Evolutionary conservation across 2,113 vertebrate genomes (phyloP).

Genomic region (Cisticola juncidis): DNA sequence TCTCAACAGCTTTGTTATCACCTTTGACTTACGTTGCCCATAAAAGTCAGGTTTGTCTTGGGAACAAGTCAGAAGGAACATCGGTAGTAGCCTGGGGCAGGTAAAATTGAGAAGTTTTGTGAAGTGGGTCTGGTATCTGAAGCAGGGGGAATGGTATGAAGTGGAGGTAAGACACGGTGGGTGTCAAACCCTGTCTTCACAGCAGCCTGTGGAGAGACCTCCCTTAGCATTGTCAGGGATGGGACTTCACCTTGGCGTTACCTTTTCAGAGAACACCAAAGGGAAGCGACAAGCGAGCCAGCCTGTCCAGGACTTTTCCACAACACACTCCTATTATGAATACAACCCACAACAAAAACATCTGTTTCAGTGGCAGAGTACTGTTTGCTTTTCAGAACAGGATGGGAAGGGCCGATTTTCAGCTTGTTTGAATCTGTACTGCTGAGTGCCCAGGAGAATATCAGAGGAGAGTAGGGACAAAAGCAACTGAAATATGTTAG

Average conservation of each 20-base stretch:
- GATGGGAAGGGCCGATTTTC: neutral
- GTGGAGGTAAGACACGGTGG: neutral
- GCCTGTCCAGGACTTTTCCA: neutral
- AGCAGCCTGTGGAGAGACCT: neutral
- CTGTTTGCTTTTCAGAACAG: neutral
- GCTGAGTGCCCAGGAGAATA: neutral
- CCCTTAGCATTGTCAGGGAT: rapidly evolving
- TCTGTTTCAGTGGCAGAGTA: neutral
- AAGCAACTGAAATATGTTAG: neutral
- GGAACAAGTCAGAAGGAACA: neutral
- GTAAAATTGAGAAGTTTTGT: neutral
- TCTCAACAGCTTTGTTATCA: neutral
- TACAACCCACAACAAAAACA: neutral
- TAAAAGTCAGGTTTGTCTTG: neutral
- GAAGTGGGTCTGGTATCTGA: neutral
- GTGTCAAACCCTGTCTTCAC: neutral
- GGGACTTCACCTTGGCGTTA: rapidly evolving
- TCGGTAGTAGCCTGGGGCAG: neutral
- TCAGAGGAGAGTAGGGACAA: neutral
- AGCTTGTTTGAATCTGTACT: neutral
- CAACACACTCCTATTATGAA: rapidly evolving
- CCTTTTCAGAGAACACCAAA: neutral
- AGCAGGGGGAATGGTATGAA: neutral
- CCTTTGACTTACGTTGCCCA: neutral
- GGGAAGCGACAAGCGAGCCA: neutral